Evolutionary conservation across 2,113 vertebrate genomes (phyloP).

Genomic region (Heterotis niloticus): DNA sequence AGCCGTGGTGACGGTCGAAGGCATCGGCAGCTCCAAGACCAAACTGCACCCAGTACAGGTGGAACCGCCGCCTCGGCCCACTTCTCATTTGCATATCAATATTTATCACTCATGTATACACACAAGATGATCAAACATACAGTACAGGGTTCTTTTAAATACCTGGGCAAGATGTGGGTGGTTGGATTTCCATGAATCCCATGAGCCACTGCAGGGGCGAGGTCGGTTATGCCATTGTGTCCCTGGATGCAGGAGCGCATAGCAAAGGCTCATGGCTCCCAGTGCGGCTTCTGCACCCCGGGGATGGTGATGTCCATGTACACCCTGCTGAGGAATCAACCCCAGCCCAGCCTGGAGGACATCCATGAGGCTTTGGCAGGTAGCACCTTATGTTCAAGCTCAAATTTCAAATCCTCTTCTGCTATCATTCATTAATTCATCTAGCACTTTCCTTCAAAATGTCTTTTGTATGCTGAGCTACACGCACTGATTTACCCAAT

Average conservation of each 20-base stretch:
- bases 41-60: conserved; percentile 79
- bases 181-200: background rate
- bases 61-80: background rate
- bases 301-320: conserved; percentile 85
- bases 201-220: background rate
- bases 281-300: conserved; percentile 85
- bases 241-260: conserved; percentile 68
- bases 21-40: conserved; percentile 71
- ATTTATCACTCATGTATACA: no score
- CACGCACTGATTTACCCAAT: no score
- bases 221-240: background rate
- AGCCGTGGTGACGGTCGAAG: conserved; percentile 77
- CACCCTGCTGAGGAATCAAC: conserved; percentile 71
- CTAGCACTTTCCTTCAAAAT: no score
- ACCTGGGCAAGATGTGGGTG: background rate
- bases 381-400: conserved; percentile 28
- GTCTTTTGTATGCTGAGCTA: no score
- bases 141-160: no score
- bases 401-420: background rate
- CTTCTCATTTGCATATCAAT: no score
- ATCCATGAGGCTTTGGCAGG: conserved; percentile 66
- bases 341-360: conserved; percentile 65
- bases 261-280: conserved; percentile 75
- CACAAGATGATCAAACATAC: no score
- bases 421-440: no score